phyloP scores from a whole-genome alignment of 2,888 invertebrate genomes.

The Doris montereyensis region DNA sequence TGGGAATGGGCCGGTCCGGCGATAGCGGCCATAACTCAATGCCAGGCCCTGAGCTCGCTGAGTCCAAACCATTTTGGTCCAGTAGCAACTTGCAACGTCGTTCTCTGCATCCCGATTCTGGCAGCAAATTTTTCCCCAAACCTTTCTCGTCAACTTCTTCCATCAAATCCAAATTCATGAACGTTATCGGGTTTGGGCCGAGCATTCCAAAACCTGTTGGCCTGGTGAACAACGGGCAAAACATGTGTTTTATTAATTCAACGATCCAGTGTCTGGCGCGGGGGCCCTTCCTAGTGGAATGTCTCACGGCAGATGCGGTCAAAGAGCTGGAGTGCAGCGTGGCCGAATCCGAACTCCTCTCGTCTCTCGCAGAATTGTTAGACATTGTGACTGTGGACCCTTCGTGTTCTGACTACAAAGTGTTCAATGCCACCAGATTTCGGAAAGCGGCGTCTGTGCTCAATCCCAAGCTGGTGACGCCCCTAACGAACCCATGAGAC shows the following conservation, averaged over 20 bases:
- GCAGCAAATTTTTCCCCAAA: background rate
- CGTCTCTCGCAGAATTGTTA: conserved; percentile 53
- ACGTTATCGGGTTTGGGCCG: conserved; percentile 54
- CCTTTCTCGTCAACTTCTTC: conserved; percentile 38
- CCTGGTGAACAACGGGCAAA: conserved; percentile 65
- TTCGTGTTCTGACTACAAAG: conserved; percentile 38
- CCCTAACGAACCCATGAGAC: conserved; percentile 54
- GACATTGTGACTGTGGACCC: conserved; percentile 52
- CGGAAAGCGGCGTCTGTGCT: conserved; percentile 56
- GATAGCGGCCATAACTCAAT: background rate
- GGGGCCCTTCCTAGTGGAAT: conserved; percentile 57
- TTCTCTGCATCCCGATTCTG: conserved; percentile 19
- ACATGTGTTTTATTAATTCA: conserved; percentile 69
- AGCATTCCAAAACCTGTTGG: conserved; percentile 56
- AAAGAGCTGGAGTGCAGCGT: conserved; percentile 57
- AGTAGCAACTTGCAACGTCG: conserved; percentile 32
- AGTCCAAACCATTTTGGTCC: background rate
- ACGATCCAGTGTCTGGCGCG: conserved; percentile 68
- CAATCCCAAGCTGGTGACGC: conserved; percentile 52
- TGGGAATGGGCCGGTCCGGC: background rate
- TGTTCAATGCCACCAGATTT: conserved; percentile 53
- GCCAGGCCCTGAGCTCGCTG: background rate
- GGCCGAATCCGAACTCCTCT: conserved; percentile 56
- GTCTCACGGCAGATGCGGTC: conserved; percentile 51
- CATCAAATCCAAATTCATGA: conserved; percentile 56